Conservation (phyloP, 1,140 invertebrate genomes). For the Bombus polaris region DNA sequence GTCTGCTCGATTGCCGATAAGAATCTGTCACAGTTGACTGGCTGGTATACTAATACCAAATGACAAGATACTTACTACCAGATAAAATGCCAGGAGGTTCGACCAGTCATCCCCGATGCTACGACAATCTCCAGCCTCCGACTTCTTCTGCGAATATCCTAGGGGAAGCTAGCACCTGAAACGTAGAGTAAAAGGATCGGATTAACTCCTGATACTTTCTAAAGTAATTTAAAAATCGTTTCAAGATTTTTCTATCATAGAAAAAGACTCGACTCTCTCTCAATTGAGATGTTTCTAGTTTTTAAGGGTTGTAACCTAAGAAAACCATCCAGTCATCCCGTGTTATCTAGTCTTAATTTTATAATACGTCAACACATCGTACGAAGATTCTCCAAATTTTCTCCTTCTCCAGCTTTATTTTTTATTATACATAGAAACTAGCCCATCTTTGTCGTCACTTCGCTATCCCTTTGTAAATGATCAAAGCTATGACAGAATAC, state of each 20-base stretch:
- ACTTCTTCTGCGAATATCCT: conserved; percentile 23
- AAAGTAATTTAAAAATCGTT: not conserved
- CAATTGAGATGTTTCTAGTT: not conserved
- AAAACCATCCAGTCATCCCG: too few relatives aligned
- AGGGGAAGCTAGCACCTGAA: not conserved
- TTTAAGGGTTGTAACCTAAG: not conserved
- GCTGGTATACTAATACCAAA: conserved; percentile 68
- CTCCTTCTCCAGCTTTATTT: too few relatives aligned
- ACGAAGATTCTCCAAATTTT: too few relatives aligned
- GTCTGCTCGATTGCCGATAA: conserved; percentile 76
- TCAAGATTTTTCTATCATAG: too few relatives aligned
- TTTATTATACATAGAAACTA: too few relatives aligned
- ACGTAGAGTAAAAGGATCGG: too few relatives aligned
- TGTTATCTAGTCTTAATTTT: too few relatives aligned
- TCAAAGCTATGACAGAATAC: too few relatives aligned
- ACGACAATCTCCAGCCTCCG: conserved; percentile 30
- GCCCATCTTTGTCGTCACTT: too few relatives aligned
- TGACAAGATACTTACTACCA: conserved; percentile 73
- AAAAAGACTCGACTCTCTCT: not conserved
- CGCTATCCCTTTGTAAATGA: too few relatives aligned
- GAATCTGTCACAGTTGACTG: conserved; percentile 76
- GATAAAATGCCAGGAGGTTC: conserved; percentile 76
- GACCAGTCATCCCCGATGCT: conserved; percentile 64
- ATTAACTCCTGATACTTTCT: not conserved
- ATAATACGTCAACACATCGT: too few relatives aligned